phyloP scores from a whole-genome alignment of 2,888 invertebrate genomes.

The Conistra vaccinii region DNA sequence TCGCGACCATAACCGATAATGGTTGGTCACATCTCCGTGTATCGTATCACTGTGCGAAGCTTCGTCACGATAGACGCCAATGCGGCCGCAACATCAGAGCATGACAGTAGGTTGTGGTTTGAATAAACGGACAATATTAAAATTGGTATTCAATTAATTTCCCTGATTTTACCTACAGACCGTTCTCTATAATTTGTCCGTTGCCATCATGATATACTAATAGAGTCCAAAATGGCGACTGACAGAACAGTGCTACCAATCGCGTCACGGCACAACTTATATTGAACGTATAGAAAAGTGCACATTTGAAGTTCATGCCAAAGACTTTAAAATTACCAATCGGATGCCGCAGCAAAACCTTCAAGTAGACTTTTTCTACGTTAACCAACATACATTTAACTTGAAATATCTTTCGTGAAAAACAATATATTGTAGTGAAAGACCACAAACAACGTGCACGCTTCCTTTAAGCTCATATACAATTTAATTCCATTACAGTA shows the following conservation, averaged over 20 bases:
- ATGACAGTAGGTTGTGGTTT: neutral
- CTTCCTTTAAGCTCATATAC: constrained; percentile 71
- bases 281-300: neutral
- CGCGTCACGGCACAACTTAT: no score
- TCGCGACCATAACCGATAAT: no score
- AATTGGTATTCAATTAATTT: neutral
- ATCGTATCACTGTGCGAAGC: no score
- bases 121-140: neutral
- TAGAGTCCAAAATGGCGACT: no score
- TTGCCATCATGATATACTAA: no score
- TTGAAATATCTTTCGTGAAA: constrained; percentile 26
- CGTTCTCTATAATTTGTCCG: no score
- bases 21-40: no score
- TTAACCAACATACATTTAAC: neutral
- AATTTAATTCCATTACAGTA: constrained; percentile 78
- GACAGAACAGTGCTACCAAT: no score
- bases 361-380: neutral
- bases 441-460: constrained; percentile 58
- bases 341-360: neutral
- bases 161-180: neutral
- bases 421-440: constrained; percentile 30
- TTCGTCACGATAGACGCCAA: no score
- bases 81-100: no score
- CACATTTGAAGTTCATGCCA: neutral
- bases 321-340: neutral